Evolutionary conservation across 2,113 vertebrate species (phyloP).

Genomic region (Monopterus albus): DNA sequence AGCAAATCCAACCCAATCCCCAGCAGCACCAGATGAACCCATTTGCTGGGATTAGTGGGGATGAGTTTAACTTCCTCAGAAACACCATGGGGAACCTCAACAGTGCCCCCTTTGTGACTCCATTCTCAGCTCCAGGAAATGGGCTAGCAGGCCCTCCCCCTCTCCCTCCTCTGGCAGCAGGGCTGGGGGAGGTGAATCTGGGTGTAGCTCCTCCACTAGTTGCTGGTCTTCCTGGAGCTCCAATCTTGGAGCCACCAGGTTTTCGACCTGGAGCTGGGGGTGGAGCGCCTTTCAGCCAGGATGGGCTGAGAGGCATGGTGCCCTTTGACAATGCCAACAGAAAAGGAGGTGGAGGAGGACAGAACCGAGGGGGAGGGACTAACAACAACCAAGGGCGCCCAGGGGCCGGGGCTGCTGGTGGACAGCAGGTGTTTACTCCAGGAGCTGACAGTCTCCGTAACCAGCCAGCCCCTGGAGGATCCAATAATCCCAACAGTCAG

Average conservation of each 20-base stretch:
- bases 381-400: constrained; percentile 83
- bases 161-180: constrained; percentile 87
- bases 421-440: constrained; percentile 80
- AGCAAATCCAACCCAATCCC: constrained; percentile 55
- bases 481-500: constrained; percentile 85
- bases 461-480: constrained; percentile 81
- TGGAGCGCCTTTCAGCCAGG: constrained; percentile 86
- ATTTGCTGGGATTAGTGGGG: constrained; percentile 81
- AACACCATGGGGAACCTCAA: constrained; percentile 88
- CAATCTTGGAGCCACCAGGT: constrained; percentile 88
- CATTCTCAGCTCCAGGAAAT: constrained; percentile 88
- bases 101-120: constrained; percentile 89
- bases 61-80: constrained; percentile 91
- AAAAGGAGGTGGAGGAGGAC: constrained; percentile 70
- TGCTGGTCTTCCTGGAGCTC: constrained; percentile 86
- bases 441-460: constrained; percentile 86
- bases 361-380: constrained; percentile 74
- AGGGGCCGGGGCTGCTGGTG: constrained; percentile 79
- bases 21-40: constrained; percentile 76
- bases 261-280: constrained; percentile 88
- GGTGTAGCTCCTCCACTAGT: constrained; percentile 84
- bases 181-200: constrained; percentile 87
- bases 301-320: constrained; percentile 84
- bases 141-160: constrained; percentile 91
- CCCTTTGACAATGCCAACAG: constrained; percentile 88